These are phyloP conservation scores for Hylaeus anthracinus DNA, from an alignment of 1,140 invertebrate genomes.

Conservation along the genomic window DNA sequence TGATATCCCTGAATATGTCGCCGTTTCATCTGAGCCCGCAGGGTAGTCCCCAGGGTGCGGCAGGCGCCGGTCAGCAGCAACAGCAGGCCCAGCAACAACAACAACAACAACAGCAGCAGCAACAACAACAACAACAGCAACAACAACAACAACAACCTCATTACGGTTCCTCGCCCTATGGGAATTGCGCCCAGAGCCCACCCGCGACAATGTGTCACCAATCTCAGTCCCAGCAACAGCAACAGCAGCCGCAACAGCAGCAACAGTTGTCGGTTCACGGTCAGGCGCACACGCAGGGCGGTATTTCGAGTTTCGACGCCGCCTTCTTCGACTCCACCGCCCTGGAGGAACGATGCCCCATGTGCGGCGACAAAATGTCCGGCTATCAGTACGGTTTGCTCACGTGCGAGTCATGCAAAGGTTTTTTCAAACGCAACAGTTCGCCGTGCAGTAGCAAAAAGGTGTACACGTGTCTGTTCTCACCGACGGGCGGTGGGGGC, in stretches of 20 bases:
- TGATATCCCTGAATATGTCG: constrained; percentile 93
- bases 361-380: constrained; percentile 99
- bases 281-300: constrained; percentile 66
- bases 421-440: constrained; percentile 97
- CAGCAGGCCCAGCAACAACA: constrained; percentile 64
- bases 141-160: constrained; percentile 66
- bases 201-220: constrained; percentile 76
- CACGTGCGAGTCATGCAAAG: constrained; percentile 99
- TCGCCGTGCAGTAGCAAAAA: constrained; percentile 98
- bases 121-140: constrained; percentile 65
- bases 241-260: constrained; percentile 52
- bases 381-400: constrained; percentile 99
- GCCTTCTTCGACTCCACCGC: constrained; percentile 90
- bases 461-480: constrained; percentile 92
- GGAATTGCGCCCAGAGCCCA: constrained; percentile 75
- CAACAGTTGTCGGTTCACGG: constrained; percentile 58
- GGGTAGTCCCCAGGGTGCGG: constrained; percentile 81
- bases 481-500: constrained; percentile 81
- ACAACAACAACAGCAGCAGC: constrained; percentile 64
- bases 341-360: constrained; percentile 98
- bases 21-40: constrained; percentile 88
- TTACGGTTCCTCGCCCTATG: constrained; percentile 71
- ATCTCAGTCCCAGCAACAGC: constrained; percentile 64
- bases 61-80: constrained; percentile 68
- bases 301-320: constrained; percentile 76